Conservation (phyloP, 37 sponge, comb jelly and placozoan species). For the Ianthella basta region DNA sequence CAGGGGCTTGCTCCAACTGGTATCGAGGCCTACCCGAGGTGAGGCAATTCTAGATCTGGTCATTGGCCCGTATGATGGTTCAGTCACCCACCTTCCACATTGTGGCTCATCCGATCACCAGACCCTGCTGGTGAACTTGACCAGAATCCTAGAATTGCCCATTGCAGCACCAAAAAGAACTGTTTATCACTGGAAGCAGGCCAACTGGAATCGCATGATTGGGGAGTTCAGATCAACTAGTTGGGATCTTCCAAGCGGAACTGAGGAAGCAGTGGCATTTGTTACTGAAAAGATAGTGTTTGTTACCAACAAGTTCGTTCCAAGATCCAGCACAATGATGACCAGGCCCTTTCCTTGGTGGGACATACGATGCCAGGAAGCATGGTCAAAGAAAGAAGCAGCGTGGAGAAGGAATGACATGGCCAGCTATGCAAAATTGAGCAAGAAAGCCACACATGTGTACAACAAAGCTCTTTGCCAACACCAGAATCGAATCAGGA, state of each 20-base stretch:
- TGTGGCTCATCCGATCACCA: conserved; percentile 34
- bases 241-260: neutral
- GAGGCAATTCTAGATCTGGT: conserved; percentile 33
- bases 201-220: conserved; percentile 18
- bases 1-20: conserved; percentile 12
- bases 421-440: neutral
- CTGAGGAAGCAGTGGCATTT: conserved; percentile 4
- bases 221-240: neutral
- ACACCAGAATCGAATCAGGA: neutral
- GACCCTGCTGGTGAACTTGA: conserved; percentile 1
- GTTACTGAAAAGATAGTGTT: neutral
- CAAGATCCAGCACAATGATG: conserved; percentile 15
- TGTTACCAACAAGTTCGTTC: conserved; percentile 17
- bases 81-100: conserved; percentile 25
- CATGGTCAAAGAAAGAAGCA: conserved; percentile 2
- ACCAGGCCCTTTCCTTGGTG: conserved; percentile 18
- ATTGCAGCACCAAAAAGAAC: neutral
- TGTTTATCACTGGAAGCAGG: conserved; percentile 14
- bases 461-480: neutral
- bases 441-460: conserved; percentile 10
- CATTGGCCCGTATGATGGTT: conserved; percentile 3
- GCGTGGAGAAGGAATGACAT: conserved; percentile 15
- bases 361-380: neutral
- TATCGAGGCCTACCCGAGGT: conserved; percentile 10
- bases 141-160: neutral